Base-by-base conservation (phyloP, 2,113 vertebrate genomes). In the Hiodon tergisus region DNA sequence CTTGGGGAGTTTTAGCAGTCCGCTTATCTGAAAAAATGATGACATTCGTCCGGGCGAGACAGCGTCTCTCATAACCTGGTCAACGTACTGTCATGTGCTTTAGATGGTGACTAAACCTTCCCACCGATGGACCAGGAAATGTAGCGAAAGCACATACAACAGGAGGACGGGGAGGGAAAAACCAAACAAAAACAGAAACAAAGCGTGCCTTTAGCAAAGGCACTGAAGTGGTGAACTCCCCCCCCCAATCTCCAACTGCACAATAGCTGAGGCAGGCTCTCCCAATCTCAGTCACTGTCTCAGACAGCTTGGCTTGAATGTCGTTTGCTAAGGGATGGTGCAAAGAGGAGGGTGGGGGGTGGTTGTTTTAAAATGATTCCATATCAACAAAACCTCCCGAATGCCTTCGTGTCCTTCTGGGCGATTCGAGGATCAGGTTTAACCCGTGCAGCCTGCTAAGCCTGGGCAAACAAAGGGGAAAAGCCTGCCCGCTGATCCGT, bases 201-300 rank as follows among this genome's bases (percentile, higher is more conserved):
- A 31, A 60, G 58, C 47, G n/a, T 14, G 74, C 79, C 79, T 82
- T 54, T 58, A 46, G 60, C 46, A 48, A 75, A 77, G 79, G 73
- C 77, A 74, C 75, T 58, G 71, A 68, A 65, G 47, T 75, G 72
- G 65, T 72, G 63, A 77, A 71, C 69, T 70, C 53, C 31, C 6
- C 58, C 46, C 51, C 47, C 53, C 48, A 4, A 9, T 51, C 48
- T 55, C 16, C 8, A n/a, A 3, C 13, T 68, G 51, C 71, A 73
- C 48, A n/a, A n/a, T n/a, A 31, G 16, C 52, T 57, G 9, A 46
- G 51, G 7, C 5, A 17, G 53, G 52, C 6, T 70, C 67, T n/a
- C 67, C 67, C 53, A 31, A 31, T 31, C 31, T 31, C 31, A 31
- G 31, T 31, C 31, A 31, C 31, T 2, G 31, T 31, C 31, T 31